Base-by-base conservation (phyloP, 2,113 vertebrate genomes). In the Cariama cristata region DNA sequence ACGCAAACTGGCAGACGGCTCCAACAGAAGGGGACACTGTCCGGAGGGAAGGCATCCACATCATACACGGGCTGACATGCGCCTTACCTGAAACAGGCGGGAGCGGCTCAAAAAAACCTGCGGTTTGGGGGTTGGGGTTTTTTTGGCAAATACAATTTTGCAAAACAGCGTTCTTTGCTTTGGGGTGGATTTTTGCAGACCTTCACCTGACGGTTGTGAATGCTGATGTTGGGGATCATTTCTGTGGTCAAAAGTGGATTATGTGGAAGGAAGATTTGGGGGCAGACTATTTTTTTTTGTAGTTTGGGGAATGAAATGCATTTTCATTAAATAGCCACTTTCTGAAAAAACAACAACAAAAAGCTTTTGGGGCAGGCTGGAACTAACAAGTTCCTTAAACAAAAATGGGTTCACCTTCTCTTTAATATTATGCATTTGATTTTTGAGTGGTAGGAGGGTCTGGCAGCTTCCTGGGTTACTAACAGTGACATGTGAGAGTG, bases 1-100 rank as follows among this genome's bases (percentile, higher is more conserved):
- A 97, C 88, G 88, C 77, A 91, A 96, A 96, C 73, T 20, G 87
- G 91, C 55, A 96, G 83, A 96, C 64, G 27, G 93, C 88, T 92
- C 67, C 79, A 27, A 95, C 84, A 94, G 79, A 83, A 91, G 88
- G 55, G 90, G 83, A 93, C 63, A 83, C 30, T 79, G 92, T 33
- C 93, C 32, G 3, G 77, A 12, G 96, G 91, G 63, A 62, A 93
- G 91, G 95, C 85, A 96, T 44, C 94, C 94, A 91, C 93, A 90
- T 18, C 74, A 73, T 23, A 90, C 94, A 96, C 63, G 8, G 79
- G 69, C 94, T 82, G 0, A 68, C 97, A 94, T 94, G 96, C 94
- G 26, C 92, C 96, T 97, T 96, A 96, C 97, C 96, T 97, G 95
- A 14, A 35, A 91, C 19, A 47, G 58, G 53, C 8, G 8, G 50